phyloP scores from a whole-genome alignment of 1,140 invertebrate genomes.

The Sarcophaga bullata region DNA sequence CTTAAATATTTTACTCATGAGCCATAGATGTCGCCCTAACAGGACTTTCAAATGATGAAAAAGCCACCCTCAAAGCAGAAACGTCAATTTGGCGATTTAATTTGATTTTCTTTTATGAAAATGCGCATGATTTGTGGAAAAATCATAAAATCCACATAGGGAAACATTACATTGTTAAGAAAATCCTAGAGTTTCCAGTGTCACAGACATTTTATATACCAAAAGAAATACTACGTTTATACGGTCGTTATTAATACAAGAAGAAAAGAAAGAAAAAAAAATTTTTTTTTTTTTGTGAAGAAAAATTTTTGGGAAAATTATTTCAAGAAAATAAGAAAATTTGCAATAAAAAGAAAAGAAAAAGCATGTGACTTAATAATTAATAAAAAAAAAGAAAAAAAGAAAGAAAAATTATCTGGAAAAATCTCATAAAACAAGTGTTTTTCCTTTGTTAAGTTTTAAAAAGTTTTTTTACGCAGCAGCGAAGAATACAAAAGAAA shows the following conservation, averaged over 20 bases:
- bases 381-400: conserved; percentile 1
- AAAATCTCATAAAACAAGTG: background rate
- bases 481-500: background rate
- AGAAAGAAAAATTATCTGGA: background rate
- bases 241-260: background rate
- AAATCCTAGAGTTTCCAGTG: conserved; percentile 36
- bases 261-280: background rate
- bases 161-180: conserved; percentile 19
- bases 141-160: conserved; percentile 19
- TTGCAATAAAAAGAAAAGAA: background rate
- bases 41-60: background rate
- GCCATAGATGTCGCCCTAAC: background rate
- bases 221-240: conserved; percentile 11
- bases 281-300: no score
- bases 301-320: background rate
- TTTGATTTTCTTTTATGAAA: background rate
- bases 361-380: background rate
- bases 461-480: background rate
- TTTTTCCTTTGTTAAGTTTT: background rate
- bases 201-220: conserved; percentile 35
- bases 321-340: background rate
- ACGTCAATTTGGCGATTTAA: background rate
- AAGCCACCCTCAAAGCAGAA: background rate
- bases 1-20: background rate
- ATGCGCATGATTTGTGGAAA: conserved; percentile 25